phyloP scores from a whole-genome alignment of 92 coral and sea anemone genomes.

The Blastomussa wellsi region DNA sequence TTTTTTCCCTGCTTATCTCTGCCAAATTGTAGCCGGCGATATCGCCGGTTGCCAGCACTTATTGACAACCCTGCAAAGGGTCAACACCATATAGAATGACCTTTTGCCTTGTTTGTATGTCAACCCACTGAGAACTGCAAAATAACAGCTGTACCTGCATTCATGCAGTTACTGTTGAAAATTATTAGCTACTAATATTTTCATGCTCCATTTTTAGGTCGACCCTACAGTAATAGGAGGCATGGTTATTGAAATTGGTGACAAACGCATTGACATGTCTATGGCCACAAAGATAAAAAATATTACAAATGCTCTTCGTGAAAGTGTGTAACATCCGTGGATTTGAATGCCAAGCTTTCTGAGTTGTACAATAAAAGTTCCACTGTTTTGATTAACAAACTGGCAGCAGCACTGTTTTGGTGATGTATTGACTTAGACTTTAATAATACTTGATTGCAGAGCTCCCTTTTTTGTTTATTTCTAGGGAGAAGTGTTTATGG shows the following conservation, averaged over 20 bases:
- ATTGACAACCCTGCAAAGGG: too few species aligned
- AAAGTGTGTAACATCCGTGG: conserved; percentile 59
- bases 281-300: conserved; percentile 91
- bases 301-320: conserved; percentile 85
- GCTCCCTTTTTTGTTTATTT: neutral
- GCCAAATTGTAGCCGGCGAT: too few species aligned
- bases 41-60: too few species aligned
- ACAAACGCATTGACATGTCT: conserved; percentile 96
- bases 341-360: conserved; percentile 21
- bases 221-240: conserved; percentile 94
- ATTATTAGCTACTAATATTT: neutral
- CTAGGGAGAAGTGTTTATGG: neutral
- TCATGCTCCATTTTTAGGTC: conserved; percentile 53
- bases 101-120: too few species aligned
- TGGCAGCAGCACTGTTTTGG: conserved; percentile 6
- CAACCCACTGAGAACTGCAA: too few species aligned
- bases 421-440: conserved; percentile 10
- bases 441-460: neutral
- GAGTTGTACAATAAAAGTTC: conserved; percentile 56
- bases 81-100: too few species aligned
- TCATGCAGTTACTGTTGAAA: neutral
- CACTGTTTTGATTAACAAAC: conserved; percentile 12
- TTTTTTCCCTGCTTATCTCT: too few species aligned
- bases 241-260: conserved; percentile 92
- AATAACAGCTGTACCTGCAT: too few species aligned